These are phyloP conservation scores for Acromyrmex heyeri DNA, from an alignment of 1,140 invertebrate genomes.

Conservation along the genomic window DNA sequence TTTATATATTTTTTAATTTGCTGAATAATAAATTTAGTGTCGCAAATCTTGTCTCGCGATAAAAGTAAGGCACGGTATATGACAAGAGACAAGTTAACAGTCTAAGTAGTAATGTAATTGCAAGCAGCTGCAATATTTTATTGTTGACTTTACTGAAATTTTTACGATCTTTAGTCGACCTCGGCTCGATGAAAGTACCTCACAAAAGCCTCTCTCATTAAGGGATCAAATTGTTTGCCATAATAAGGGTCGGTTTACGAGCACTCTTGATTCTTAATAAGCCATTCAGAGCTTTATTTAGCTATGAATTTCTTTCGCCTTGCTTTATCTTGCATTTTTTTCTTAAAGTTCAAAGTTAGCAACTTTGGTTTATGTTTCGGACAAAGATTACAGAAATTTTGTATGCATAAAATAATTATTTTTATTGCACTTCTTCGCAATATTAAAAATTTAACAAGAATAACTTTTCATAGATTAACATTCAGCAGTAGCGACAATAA, in stretches of 20 bases:
- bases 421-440: not conserved
- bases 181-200: not conserved
- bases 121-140: not conserved
- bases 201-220: not conserved
- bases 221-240: slow-evolving; percentile 3
- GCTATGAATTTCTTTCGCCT: not conserved
- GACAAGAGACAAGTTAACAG: not conserved
- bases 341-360: slow-evolving; percentile 10
- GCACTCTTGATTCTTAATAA: slow-evolving; percentile 27
- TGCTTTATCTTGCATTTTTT: not conserved
- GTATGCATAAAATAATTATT: not conserved
- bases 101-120: not conserved
- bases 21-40: not conserved
- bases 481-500: not conserved
- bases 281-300: not conserved
- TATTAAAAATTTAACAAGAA: not conserved
- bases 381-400: not conserved
- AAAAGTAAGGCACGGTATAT: not conserved
- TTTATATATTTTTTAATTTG: not conserved
- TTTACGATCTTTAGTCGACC: not conserved
- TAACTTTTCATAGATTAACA: not conserved
- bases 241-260: slow-evolving; percentile 23
- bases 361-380: not conserved
- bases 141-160: slow-evolving; percentile 18
- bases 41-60: not conserved